Evolutionary conservation across 2,797 vertebrate species (phyloP), one percentile per base, ranked within the genome.

Genomic region (Helicolenus hilgendorfi): DNA sequence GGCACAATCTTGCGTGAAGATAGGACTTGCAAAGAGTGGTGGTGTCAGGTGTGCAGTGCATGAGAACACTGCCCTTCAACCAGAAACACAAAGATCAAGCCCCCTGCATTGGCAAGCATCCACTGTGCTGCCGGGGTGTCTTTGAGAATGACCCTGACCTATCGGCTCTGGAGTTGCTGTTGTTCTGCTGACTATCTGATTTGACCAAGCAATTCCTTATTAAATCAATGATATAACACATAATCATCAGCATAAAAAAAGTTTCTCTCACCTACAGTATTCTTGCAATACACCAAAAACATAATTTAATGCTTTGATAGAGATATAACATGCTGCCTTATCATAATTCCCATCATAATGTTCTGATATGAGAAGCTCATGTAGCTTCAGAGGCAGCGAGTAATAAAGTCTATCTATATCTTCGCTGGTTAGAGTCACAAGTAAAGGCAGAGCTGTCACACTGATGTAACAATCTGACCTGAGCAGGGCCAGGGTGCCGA

Each of bases 391-490:
- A 76, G 26, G 79, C 80, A 84, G 75, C 7, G 5, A 88, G 78
- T 92, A 94, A 95, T 95, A 93, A 92, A 82, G 78, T 91, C 69
- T 84, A 80, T 86, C 90, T 86, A 27, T 83, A 88, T 94, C 85
- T 81, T 56, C 10, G 76, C 81, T 77, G 83, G 73, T 73, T 64
- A 58, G 85, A 87, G 67, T 84, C 79, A 33, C 62, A 59, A 76
- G 85, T 88, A 83, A 91, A 94, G 74, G 86, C 87, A 88, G 81
- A 85, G 91, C 94, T 96, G 94, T 95, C 94, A 95, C 69, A 88
- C 84, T 93, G 94, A 97, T 93, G 92, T 91, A 94, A 89, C 94
- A 95, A 96, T 96, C 94, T 95, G 93, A 95, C 95, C 96, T 35
- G 68, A 89, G 68, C 91, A 87, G 89, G 89, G 85, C 92, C 84